phyloP scores from a whole-genome alignment of 2,888 invertebrate genomes.

The Drosophila atripex region DNA sequence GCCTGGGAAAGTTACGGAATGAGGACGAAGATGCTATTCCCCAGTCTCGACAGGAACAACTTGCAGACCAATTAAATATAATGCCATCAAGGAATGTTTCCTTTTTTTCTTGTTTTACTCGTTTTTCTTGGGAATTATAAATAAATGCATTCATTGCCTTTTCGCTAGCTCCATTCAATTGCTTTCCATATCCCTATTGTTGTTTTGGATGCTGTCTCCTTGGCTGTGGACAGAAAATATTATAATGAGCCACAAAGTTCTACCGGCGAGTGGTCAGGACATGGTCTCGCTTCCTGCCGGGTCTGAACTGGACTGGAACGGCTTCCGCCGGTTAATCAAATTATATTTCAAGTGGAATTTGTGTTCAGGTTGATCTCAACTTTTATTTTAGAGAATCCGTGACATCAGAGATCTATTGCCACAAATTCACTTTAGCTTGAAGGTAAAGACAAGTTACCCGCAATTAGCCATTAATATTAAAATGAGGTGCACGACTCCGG shows the following conservation, averaged over 20 bases:
- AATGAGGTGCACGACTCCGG: slow-evolving; percentile 56
- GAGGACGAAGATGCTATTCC: slow-evolving; percentile 42
- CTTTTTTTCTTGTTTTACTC: slow-evolving; percentile 37
- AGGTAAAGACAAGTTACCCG: slow-evolving; percentile 51
- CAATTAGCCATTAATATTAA: slow-evolving; percentile 76
- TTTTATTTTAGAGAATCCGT: background rate
- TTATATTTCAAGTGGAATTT: slow-evolving; percentile 38
- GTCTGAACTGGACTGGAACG: slow-evolving; percentile 22
- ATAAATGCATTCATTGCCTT: slow-evolving; percentile 57
- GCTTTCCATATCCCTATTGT: slow-evolving; percentile 22
- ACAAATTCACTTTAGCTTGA: background rate
- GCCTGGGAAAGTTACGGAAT: slow-evolving; percentile 45
- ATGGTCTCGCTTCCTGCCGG: slow-evolving; percentile 55
- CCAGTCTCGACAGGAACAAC: slow-evolving; percentile 65
- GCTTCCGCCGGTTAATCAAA: slow-evolving; percentile 53
- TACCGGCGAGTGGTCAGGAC: slow-evolving; percentile 19
- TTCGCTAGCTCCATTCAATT: slow-evolving; percentile 23
- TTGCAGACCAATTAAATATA: slow-evolving; percentile 75
- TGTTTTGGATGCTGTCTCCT: slow-evolving; percentile 21
- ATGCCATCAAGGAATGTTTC: slow-evolving; percentile 60
- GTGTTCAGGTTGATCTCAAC: slow-evolving; percentile 15
- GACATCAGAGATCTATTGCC: background rate
- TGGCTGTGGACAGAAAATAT: slow-evolving; percentile 61
- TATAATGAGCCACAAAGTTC: slow-evolving; percentile 77
- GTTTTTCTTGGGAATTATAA: slow-evolving; percentile 43